phyloP scores from a whole-genome alignment of 2,888 invertebrate genomes.

The Cantharis flavilabris region DNA sequence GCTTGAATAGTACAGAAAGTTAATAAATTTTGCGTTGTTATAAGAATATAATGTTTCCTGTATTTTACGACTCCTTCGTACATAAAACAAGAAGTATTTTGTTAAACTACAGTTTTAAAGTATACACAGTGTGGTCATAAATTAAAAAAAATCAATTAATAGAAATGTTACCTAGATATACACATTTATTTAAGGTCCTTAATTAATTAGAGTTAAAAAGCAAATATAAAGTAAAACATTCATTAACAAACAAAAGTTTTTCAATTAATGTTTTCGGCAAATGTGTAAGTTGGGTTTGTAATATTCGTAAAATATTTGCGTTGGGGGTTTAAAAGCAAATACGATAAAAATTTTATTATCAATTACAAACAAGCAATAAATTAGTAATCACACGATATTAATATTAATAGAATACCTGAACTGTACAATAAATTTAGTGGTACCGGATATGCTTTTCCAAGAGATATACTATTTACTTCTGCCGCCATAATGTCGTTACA shows the following conservation, averaged over 20 bases:
- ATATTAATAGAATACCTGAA: not conserved
- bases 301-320: not conserved
- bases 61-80: not conserved
- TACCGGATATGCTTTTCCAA: not conserved
- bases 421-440: not conserved
- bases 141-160: not conserved
- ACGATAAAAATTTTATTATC: not conserved
- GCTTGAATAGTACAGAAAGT: not conserved
- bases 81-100: not conserved
- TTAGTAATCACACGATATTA: not conserved
- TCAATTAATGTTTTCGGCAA: not conserved
- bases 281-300: not conserved
- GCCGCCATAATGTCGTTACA: not conserved
- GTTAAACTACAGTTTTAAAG: not conserved
- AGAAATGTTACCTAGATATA: not conserved
- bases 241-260: not conserved
- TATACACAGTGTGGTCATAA: not conserved
- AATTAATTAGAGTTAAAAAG: not conserved
- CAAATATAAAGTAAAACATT: not conserved
- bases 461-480: not conserved
- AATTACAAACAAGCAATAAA: not conserved
- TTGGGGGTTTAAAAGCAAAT: not conserved
- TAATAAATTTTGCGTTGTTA: not conserved
- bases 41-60: not conserved
- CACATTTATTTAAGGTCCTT: not conserved